These are phyloP conservation scores for Pyrocephalus nanus DNA, from an alignment of 2,797 vertebrate genomes.

Conservation along the genomic window DNA sequence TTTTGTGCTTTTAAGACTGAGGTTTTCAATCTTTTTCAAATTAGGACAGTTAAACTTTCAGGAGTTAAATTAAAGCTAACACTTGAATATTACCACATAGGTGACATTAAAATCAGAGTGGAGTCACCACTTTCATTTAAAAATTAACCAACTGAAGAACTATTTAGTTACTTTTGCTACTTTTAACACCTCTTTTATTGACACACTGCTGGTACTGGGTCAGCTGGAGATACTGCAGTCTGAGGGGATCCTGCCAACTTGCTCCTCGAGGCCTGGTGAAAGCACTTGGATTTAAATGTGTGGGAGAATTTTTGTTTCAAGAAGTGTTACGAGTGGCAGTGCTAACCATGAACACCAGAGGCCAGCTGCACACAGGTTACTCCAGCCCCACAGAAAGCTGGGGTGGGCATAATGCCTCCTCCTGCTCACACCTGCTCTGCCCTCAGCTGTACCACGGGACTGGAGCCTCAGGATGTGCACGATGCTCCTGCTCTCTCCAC, in stretches of 20 bases:
- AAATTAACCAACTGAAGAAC: neutral
- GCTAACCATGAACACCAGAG: neutral
- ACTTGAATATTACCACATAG: neutral
- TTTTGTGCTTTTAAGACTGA: neutral
- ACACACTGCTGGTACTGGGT: neutral
- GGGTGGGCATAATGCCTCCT: neutral
- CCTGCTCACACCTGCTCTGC: neutral
- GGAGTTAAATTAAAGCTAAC: neutral
- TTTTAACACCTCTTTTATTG: neutral
- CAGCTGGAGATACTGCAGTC: neutral
- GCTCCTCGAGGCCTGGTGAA: neutral
- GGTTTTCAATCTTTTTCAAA: neutral
- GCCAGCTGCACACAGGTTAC: neutral
- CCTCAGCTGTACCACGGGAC: neutral
- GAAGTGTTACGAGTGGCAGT: neutral
- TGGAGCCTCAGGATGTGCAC: accelerated
- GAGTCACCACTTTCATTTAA: neutral
- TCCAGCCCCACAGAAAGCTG: neutral
- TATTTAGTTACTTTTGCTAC: neutral
- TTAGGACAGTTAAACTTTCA: neutral
- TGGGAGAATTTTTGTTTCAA: neutral
- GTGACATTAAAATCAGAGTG: neutral
- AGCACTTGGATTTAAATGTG: neutral
- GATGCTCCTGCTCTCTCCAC: neutral
- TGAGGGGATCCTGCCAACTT: neutral